phyloP scores from a whole-genome alignment of 1,140 invertebrate genomes.

The Drosophila mayri region DNA sequence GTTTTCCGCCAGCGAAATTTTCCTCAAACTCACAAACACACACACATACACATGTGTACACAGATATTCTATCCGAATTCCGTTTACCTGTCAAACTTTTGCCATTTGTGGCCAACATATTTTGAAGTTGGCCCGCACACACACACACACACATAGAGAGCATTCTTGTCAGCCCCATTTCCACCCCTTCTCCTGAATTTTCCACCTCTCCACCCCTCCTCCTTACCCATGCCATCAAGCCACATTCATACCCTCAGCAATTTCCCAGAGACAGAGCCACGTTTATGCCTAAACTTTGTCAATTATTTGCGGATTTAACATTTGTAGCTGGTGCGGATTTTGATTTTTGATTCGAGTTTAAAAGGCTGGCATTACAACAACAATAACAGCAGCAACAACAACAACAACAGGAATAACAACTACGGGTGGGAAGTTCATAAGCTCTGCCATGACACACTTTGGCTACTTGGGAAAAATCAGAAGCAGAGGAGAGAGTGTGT shows the following conservation, averaged over 20 bases:
- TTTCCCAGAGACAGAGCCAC: conserved; percentile 69
- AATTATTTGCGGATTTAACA: conserved; percentile 82
- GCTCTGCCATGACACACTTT: conserved; percentile 40
- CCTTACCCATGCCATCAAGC: conserved; percentile 6
- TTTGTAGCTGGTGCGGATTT: conserved; percentile 81
- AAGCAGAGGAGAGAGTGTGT: too few species aligned
- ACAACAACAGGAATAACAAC: conserved; percentile 27
- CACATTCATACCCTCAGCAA: conserved; percentile 35
- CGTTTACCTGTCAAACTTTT: conserved; percentile 82
- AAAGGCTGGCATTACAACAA: conserved; percentile 54
- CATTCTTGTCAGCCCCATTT: conserved; percentile 22
- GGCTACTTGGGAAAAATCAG: conserved; percentile 18
- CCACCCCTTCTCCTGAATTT: conserved; percentile 5
- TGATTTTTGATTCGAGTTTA: conserved; percentile 80
- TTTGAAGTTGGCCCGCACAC: conserved; percentile 71
- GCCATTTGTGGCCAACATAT: conserved; percentile 81
- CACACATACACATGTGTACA: conserved; percentile 38
- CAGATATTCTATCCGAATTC: conserved; percentile 72
- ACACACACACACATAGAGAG: conserved; percentile 41
- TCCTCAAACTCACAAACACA: conserved; percentile 10
- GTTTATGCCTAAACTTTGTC: conserved; percentile 82
- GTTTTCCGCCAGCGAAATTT: conserved; percentile 17
- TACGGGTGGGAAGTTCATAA: conserved; percentile 24
- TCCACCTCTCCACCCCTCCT: neutral
- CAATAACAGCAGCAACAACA: conserved; percentile 30